Evolutionary conservation across 2,113 vertebrate genomes (phyloP), one percentile per base, ranked within the genome.

Genomic region (Menura novaehollandiae): DNA sequence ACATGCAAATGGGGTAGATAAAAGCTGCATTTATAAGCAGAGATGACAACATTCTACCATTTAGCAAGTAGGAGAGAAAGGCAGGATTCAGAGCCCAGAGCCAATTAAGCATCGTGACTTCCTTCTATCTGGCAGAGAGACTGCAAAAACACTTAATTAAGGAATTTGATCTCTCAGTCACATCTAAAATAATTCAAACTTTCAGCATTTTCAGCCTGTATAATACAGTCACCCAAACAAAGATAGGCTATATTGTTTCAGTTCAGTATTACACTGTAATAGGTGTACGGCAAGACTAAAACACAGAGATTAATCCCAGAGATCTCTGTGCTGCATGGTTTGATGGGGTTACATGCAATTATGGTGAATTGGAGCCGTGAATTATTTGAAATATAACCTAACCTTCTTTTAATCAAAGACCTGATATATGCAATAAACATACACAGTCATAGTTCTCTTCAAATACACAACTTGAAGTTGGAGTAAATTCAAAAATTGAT

Each of bases 41-140:
- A 19, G 56, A 77, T 84, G 75, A 85, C 59, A 91, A 77, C n/a
- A 93, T 52, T 15, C 93, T 74, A 44, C 55, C 46, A 78, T 68
- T 94, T 28, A 82, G 60, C 51, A 72, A 76, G 56, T 55, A 43
- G 73, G 14, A 83, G 18, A 82, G 79, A 96, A 96, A 20, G 55
- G 58, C 74, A 96, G 49, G 41, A 95, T 93, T 93, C 79, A 91
- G 79, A 93, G 41, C 13, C 58, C 37, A 87, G 39, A 93, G 73
- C 59, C 79, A 94, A 89, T 90, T 76, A 91, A 52, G 68, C 62
- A 76, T 58, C 63, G 88, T 67, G 79, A 82, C 90, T 94, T 93
- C 93, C 81, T 88, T 88, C 55, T 67, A 86, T 84, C 85, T 90
- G 86, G 56, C 81, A 94, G 21, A 85, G 8, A 63, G 53, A 92